Base-by-base conservation (phyloP, 2,888 invertebrate genomes). In the Hanleya hanleyi region DNA sequence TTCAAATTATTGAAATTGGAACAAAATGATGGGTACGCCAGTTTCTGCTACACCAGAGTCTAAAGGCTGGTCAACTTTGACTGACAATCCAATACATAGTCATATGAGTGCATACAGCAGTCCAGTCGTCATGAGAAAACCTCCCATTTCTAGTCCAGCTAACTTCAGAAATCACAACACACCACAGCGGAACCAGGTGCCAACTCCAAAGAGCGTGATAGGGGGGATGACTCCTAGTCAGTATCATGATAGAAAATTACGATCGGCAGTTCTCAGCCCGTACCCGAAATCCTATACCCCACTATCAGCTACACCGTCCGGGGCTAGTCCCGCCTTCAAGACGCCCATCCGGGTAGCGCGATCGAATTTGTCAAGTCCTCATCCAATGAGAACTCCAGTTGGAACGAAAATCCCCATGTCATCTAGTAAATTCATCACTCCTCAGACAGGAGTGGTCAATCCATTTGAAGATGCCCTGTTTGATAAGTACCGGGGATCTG, bases 391-490 rank as follows among this genome's bases (percentile, higher is more conserved):
- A 47, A 38, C 38, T 18, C 38, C 47, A 15, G 29, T 47, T 47
- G 26, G 47, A 47, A 26, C 32, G n/a, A 12, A 26, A 7, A 15
- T 5, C 3, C 47, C 67, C 12, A 64, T 36, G 4, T 69, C 75
- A 41, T 47, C 70, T 12, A 75, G 50, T 15, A 76, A 74, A 64
- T 78, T 74, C 71, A 68, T 72, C 9, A 80, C 80, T 0, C 81
- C 81, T n/a, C 78, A 81, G n/a, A 71, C 74, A 37, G 32, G 71
- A 4, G 68, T 80, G 0, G 51, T 74, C 50, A 89, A 89, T 71
- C 89, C 89, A 0, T 89, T 89, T 82, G 89, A 89, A 32, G 70
- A 68, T 29, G 78, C 50, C 7, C 75, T 81, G 1, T 61, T 83
- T 12, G 83, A 86, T 36, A 79, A 79, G 37, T 77, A 88, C 57